Base-by-base conservation (phyloP, 2,888 invertebrate genomes). In the Monoplex corrugatus region DNA sequence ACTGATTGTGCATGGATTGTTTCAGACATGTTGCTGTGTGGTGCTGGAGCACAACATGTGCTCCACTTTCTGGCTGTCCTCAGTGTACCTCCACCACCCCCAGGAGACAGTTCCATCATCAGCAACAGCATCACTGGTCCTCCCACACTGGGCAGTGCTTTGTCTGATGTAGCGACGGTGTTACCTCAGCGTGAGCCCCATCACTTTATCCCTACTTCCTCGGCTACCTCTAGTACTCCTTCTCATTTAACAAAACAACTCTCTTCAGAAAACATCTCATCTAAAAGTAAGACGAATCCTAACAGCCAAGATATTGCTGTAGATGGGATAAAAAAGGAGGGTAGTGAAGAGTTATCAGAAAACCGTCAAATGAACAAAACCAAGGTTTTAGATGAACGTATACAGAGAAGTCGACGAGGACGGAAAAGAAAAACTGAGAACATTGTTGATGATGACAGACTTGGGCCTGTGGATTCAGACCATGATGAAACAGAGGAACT, bases 1-100 rank as follows among this genome's bases (percentile, higher is more conserved):
- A n/a, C n/a, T n/a, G n/a, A n/a, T n/a, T n/a, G n/a, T 78, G 1
- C 8, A 19, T 78, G 32, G 8, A 38, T 43, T 87, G 68, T 40
- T 82, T 44, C 88, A 88, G 88, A 88, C 28, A 72, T 88, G 88
- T 45, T 88, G 83, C 72, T 88, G 44, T 88, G 40, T 72, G 88
- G 88, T 10, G n/a, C 44, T n/a, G 88, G 83, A 10, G 88, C 63
- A 38, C 40, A 80, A 32, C 82, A 88, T 68, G 83, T 88, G 40
- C 44, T 88, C 68, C 83, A 83, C 88, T 88, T 88, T 32, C 83
- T 88, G n/a, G 82, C 88, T 16, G 45, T 88, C 0, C 72, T 88
- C 0, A 82, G 83, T 68, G 45, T 88, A 19, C 88, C 88, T n/a
- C n/a, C 44, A 23, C 83, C 88, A 16, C 44, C 63, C 6, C 43